Evolutionary conservation across 2,888 invertebrate genomes (phyloP).

Genomic region (Unio delphinus): DNA sequence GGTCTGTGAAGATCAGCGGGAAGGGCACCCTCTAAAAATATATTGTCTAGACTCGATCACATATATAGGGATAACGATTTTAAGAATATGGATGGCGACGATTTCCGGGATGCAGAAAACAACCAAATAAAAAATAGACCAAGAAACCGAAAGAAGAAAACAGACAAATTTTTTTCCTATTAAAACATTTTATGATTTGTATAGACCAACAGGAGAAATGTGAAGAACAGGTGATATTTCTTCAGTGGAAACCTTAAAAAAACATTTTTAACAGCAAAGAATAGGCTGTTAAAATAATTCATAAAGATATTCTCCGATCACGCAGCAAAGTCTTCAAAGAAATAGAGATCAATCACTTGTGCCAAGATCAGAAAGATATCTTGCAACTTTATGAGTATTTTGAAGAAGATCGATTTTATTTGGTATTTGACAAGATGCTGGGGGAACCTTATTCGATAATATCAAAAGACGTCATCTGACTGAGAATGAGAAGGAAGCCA

Average conservation of each 20-base stretch:
- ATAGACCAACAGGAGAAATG: conserved; percentile 94
- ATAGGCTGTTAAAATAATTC: conserved; percentile 97
- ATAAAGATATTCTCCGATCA: conserved; percentile 94
- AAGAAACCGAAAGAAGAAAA: conserved; percentile 57
- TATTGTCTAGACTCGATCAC: no score
- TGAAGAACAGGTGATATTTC: conserved; percentile 97
- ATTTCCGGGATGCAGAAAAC: conserved; percentile 39
- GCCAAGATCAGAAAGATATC: no score
- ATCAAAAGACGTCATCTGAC: conserved; percentile 96
- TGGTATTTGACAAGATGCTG: no score
- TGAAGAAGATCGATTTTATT: no score
- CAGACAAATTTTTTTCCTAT: conserved; percentile 59
- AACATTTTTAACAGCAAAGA: conserved; percentile 92
- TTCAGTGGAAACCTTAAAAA: conserved; percentile 93
- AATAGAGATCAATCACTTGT: conserved; percentile 97
- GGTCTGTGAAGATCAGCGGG: no score
- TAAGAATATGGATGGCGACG: conserved; percentile 52
- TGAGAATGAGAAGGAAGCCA: conserved; percentile 96
- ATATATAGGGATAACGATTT: no score
- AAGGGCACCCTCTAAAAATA: no score
- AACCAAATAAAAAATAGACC: conserved; percentile 22
- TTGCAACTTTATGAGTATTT: no score
- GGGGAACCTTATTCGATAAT: no score
- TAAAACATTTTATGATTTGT: conserved; percentile 76
- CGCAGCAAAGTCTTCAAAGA: conserved; percentile 96